Percentiles rank a stretch among this genome's conserved stretches.
These are phyloP conservation scores for Mnemiopsis leidyi DNA, from an alignment of 37 sponge, comb jelly and placozoan genomes.

Conservation along the genomic window DNA sequence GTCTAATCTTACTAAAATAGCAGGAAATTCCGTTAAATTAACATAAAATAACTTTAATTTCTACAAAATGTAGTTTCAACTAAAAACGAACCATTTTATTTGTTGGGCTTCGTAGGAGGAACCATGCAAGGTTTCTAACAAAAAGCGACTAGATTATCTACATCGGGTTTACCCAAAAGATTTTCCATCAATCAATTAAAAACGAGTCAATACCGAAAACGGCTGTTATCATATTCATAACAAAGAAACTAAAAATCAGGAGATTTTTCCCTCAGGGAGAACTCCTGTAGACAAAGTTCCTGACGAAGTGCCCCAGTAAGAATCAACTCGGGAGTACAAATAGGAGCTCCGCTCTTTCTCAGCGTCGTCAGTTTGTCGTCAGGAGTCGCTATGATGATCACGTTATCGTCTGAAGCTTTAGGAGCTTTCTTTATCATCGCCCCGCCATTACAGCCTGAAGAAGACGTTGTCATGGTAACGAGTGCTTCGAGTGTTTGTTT, in stretches of 20 bases:
- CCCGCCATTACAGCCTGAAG: constrained; percentile 39
- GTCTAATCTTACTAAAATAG: too few species aligned
- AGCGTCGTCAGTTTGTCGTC: neutral
- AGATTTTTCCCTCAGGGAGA: constrained; percentile 13
- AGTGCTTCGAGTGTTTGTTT: neutral
- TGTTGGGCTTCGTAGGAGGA: too few species aligned
- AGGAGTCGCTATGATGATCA: neutral
- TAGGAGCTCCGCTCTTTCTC: neutral
- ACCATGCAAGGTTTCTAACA: too few species aligned
- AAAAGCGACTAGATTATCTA: too few species aligned
- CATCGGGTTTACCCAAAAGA: too few species aligned
- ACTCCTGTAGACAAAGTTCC: neutral
- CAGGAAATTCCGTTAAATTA: too few species aligned
- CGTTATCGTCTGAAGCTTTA: constrained; percentile 1
- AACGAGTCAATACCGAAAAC: too few species aligned
- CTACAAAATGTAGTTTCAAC: too few species aligned
- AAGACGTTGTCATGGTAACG: neutral
- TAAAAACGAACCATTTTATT: too few species aligned
- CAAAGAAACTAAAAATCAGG: constrained; percentile 4
- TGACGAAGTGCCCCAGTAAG: constrained; percentile 29
- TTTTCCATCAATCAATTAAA: too few species aligned
- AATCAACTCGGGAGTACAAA: constrained; percentile 20
- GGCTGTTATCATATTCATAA: too few species aligned
- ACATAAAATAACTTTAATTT: too few species aligned
- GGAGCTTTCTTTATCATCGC: neutral